Percentiles rank a stretch among this genome's conserved stretches.
Conservation (phyloP, 37 sponge, comb jelly and placozoan species). For the Geodia barretti region DNA sequence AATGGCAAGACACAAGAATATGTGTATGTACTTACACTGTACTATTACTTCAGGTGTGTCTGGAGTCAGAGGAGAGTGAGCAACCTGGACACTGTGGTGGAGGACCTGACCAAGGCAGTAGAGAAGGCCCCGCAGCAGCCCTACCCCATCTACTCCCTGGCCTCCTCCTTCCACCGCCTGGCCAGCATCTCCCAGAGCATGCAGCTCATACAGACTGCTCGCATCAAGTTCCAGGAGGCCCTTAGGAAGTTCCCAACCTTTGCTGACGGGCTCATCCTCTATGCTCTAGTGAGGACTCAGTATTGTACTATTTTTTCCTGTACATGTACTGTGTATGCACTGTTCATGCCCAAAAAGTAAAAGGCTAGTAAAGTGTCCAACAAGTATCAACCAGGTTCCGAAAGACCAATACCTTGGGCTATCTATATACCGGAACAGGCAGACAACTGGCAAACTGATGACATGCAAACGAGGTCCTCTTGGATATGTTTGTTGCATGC, state of each 20-base stretch:
- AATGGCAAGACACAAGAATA: too few species aligned
- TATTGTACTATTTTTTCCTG: neutral
- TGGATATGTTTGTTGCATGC: neutral
- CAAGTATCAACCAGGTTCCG: too few species aligned
- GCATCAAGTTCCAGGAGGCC: conserved; percentile 36
- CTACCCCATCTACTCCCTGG: conserved; percentile 34
- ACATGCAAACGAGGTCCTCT: too few species aligned
- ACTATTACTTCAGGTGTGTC: conserved; percentile 1
- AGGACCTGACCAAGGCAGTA: conserved; percentile 44
- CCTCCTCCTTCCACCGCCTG: conserved; percentile 39
- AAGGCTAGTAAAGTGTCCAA: too few species aligned
- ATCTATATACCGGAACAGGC: too few species aligned
- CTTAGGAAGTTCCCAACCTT: conserved; percentile 27
- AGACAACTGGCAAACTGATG: too few species aligned
- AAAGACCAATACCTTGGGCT: too few species aligned
- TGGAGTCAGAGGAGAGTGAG: too few species aligned
- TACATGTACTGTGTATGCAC: too few species aligned
- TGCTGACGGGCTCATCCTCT: conserved; percentile 52
- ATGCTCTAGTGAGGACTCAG: conserved; percentile 48
- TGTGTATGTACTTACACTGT: neutral
- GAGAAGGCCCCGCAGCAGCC: conserved; percentile 15
- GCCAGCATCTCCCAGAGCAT: conserved; percentile 27
- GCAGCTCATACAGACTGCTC: conserved; percentile 30
- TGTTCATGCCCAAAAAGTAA: too few species aligned
- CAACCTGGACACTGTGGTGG: neutral